phyloP scores from a whole-genome alignment of 2,797 vertebrate species.

The Echeneis naucrates region DNA sequence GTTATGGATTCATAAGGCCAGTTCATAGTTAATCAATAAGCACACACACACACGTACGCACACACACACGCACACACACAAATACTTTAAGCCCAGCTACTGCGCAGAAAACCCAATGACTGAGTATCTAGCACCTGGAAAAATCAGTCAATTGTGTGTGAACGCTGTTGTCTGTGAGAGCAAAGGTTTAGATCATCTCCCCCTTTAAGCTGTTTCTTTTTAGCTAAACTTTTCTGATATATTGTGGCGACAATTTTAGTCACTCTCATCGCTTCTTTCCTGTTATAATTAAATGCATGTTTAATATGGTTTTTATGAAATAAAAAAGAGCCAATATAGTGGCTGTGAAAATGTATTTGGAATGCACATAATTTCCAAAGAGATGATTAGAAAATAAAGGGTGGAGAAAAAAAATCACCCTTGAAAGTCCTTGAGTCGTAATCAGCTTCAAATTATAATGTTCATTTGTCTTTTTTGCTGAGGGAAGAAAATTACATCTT shows the following conservation, averaged over 20 bases:
- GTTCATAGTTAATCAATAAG: conserved; percentile 70
- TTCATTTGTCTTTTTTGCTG: conserved; percentile 70
- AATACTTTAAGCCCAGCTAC: conserved; percentile 4
- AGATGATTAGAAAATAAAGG: conserved; percentile 76
- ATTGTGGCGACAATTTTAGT: conserved; percentile 45
- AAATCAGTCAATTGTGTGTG: conserved; percentile 24
- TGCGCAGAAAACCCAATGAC: conserved; percentile 31
- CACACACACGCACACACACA: conserved; percentile 11
- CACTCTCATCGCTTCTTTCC: conserved; percentile 47
- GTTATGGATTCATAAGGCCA: conserved; percentile 49
- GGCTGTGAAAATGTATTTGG: conserved; percentile 74
- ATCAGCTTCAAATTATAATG: conserved; percentile 78
- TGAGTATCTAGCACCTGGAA: conserved; percentile 43
- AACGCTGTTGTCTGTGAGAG: conserved; percentile 1
- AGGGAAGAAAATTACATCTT: conserved; percentile 66
- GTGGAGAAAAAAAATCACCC: conserved; percentile 62
- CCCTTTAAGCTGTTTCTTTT: conserved; percentile 56
- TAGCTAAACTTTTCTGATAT: conserved; percentile 54
- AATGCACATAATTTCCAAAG: conserved; percentile 78
- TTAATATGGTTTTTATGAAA: conserved; percentile 74
- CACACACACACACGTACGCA: neutral
- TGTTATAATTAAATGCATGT: conserved; percentile 80
- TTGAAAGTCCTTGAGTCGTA: conserved; percentile 83
- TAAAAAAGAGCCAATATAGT: conserved; percentile 60
- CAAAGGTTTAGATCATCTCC: conserved; percentile 22